Evolutionary conservation across 2,797 vertebrate species (phyloP).

Genomic region (Sciurus carolinensis): DNA sequence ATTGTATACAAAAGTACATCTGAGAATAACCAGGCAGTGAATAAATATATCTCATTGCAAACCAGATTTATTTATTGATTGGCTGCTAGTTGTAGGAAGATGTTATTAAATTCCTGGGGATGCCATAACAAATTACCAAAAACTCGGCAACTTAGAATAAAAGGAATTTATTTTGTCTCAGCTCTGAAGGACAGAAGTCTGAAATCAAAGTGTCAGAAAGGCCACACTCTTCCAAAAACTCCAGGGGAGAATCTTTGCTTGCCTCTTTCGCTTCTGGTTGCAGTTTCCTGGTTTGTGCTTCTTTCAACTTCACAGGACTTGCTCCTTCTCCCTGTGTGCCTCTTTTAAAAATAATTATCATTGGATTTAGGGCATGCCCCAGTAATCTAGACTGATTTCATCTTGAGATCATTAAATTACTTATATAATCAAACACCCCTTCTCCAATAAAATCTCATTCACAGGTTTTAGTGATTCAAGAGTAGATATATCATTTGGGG

Average conservation of each 20-base stretch:
- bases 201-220: neutral
- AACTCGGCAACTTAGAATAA: neutral
- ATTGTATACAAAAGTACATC: neutral
- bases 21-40: constrained; percentile 1
- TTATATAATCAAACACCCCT: neutral
- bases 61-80: constrained; percentile 13
- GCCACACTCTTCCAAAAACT: accelerated
- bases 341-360: neutral
- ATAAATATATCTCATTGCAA: constrained; percentile 5
- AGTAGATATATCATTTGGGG: too few species aligned
- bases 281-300: neutral
- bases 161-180: neutral
- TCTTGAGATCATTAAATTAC: neutral
- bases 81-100: neutral
- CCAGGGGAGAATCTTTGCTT: neutral
- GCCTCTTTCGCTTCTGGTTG: accelerated
- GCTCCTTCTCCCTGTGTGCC: accelerated
- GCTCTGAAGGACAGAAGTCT: neutral
- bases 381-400: neutral
- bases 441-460: neutral
- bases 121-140: neutral
- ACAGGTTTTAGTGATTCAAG: neutral
- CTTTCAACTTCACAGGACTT: accelerated
- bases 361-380: neutral
- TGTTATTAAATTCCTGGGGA: neutral